A percentile compares a stretch with the other conserved stretches of the same genome.
phyloP scores from a whole-genome alignment of 1,140 invertebrate genomes.

The Hyposmocoma kahamanoa region DNA sequence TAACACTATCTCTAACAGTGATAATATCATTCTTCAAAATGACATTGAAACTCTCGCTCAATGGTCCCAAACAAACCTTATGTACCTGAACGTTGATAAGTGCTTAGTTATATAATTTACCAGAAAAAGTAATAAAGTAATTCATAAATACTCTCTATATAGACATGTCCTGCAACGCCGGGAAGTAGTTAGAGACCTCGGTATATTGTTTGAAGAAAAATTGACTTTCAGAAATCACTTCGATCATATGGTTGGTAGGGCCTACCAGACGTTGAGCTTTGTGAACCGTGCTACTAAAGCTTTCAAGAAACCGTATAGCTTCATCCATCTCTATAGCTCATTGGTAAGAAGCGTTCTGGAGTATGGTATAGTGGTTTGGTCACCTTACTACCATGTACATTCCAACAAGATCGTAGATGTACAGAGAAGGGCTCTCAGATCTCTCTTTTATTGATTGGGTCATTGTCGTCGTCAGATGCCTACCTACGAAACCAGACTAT shows the following conservation, averaged over 20 bases:
- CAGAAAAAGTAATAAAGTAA: slow-evolving; percentile 2
- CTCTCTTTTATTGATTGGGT: neutral
- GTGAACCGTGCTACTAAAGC: neutral
- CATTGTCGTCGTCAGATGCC: neutral
- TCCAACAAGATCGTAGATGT: neutral
- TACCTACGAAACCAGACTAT: neutral
- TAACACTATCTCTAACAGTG: neutral
- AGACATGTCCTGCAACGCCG: neutral
- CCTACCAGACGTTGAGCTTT: neutral
- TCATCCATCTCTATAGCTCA: neutral
- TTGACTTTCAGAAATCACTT: neutral
- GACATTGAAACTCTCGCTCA: neutral
- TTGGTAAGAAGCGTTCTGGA: neutral
- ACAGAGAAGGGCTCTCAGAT: neutral
- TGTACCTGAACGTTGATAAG: neutral
- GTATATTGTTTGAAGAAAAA: neutral
- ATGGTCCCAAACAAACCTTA: neutral
- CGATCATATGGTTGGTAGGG: neutral
- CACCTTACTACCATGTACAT: neutral
- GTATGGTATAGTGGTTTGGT: neutral
- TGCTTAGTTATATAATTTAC: neutral
- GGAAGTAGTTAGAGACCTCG: neutral
- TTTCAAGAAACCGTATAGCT: too few relatives aligned
- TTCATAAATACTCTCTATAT: neutral
- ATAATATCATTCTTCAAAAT: neutral